Conservation (phyloP, 2,113 vertebrate species). For the Electrona antarctica region DNA sequence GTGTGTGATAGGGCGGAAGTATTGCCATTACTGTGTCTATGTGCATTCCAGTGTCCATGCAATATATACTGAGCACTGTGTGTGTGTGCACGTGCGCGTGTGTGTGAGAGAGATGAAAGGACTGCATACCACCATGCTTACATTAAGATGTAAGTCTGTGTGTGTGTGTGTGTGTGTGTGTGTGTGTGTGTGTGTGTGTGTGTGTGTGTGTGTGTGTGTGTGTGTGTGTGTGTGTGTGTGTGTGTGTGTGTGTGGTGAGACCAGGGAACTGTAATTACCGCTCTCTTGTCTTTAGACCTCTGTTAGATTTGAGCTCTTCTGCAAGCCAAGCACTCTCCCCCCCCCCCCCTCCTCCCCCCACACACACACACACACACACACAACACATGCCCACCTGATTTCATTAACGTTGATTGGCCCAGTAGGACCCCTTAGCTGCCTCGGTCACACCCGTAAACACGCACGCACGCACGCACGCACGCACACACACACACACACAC, state of each 20-base stretch:
- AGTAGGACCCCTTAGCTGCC: constrained; percentile 68
- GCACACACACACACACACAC: constrained; percentile 29
- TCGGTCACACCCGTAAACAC: constrained; percentile 13
- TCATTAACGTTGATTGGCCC: constrained; percentile 75
- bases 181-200: constrained; percentile 23
- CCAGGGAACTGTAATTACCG: constrained; percentile 66
- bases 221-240: constrained; percentile 20
- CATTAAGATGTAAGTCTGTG: not conserved
- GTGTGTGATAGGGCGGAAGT: no score
- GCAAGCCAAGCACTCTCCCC: constrained; percentile 65
- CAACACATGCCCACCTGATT: constrained; percentile 62
- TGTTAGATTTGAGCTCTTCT: constrained; percentile 69
- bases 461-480: constrained; percentile 46
- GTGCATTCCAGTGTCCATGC: no score
- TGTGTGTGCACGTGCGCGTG: not conserved
- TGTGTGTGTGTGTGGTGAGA: constrained; percentile 53
- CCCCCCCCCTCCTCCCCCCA: constrained; percentile 42
- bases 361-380: constrained; percentile 8
- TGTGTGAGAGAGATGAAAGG: not conserved
- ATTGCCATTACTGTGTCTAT: no score
- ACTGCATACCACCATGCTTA: constrained; percentile 25
- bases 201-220: constrained; percentile 37
- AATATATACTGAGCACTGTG: no score
- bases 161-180: constrained; percentile 36
- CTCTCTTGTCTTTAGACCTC: constrained; percentile 73